phyloP scores from a whole-genome alignment of 2,888 invertebrate genomes.

The Agriopis aurantiaria region DNA sequence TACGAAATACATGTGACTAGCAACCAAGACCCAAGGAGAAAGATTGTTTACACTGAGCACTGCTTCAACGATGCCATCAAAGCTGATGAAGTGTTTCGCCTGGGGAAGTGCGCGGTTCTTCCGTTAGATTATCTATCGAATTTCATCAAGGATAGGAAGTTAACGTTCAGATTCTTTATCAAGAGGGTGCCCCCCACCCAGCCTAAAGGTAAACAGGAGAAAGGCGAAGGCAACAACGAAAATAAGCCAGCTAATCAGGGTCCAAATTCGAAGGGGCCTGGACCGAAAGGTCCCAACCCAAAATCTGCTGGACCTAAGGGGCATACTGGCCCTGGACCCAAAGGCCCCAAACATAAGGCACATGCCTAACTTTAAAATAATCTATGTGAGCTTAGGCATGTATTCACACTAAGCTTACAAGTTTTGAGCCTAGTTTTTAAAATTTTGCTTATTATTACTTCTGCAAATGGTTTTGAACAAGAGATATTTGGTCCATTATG shows the following conservation, averaged over 20 bases:
- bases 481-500: too few relatives aligned
- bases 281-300: slow-evolving; percentile 31
- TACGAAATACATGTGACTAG: slow-evolving; percentile 75
- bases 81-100: slow-evolving; percentile 71
- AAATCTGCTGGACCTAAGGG: slow-evolving; percentile 35
- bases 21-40: slow-evolving; percentile 66
- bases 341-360: slow-evolving; percentile 33
- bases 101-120: slow-evolving; percentile 70
- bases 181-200: slow-evolving; percentile 55
- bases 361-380: slow-evolving; percentile 4
- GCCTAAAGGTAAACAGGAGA: slow-evolving; percentile 32
- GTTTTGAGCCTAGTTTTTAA: neutral
- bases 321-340: slow-evolving; percentile 7
- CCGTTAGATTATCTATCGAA: slow-evolving; percentile 65
- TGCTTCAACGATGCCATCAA: slow-evolving; percentile 74
- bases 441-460: neutral
- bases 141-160: slow-evolving; percentile 66
- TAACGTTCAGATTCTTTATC: slow-evolving; percentile 70
- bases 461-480: neutral
- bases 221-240: slow-evolving; percentile 39
- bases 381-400: neutral
- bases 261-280: slow-evolving; percentile 48
- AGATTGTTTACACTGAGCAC: slow-evolving; percentile 70
- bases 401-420: slow-evolving; percentile 4
- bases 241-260: slow-evolving; percentile 39